Evolutionary conservation across 2,113 vertebrate genomes (phyloP).

Genomic region (Ancistrus triradiatus): DNA sequence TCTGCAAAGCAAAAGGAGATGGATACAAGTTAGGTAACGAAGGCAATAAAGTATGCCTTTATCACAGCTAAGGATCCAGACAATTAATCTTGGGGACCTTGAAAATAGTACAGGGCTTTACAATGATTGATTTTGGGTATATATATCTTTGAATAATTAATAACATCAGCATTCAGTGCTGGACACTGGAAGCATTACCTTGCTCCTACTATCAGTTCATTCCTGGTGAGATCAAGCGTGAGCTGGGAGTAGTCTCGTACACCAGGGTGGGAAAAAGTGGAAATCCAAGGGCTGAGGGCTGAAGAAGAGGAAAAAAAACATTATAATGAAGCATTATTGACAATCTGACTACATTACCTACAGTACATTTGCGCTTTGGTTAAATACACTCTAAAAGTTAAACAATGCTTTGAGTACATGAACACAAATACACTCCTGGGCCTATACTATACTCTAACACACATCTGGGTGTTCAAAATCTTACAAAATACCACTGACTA

Average conservation of each 20-base stretch:
- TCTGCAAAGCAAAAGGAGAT: constrained; percentile 63
- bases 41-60: background rate
- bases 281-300: constrained; percentile 92
- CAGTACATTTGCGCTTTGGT: too few species aligned
- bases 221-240: constrained; percentile 89
- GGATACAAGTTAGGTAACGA: constrained; percentile 1
- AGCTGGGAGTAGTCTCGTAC: constrained; percentile 93
- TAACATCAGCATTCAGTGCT: background rate
- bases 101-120: background rate
- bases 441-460: too few species aligned
- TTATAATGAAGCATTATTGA: too few species aligned
- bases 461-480: too few species aligned
- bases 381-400: too few species aligned
- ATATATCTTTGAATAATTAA: too few species aligned
- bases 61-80: background rate
- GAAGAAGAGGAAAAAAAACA: constrained; percentile 35
- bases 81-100: too few species aligned
- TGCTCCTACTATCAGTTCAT: constrained; percentile 96
- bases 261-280: constrained; percentile 82
- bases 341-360: too few species aligned
- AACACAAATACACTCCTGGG: too few species aligned
- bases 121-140: background rate
- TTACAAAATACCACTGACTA: too few species aligned
- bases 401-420: too few species aligned
- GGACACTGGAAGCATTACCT: constrained; percentile 72